phyloP scores from a whole-genome alignment of 2,113 vertebrate species.

The Bostrychus sinensis region DNA sequence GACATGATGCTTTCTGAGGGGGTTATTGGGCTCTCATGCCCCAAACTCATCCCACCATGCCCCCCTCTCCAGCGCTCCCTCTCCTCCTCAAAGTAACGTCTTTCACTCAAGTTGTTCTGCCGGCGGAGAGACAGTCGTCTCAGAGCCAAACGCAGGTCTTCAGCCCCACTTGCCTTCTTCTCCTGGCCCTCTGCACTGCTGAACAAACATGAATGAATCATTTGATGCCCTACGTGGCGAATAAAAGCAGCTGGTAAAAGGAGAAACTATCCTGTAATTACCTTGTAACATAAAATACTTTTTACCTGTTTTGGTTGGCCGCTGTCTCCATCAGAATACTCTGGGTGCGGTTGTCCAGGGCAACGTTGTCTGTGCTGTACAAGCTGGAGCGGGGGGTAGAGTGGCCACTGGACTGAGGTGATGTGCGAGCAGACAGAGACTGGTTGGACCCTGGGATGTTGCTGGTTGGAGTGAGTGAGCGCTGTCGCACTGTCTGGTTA shows the following conservation, averaged over 20 bases:
- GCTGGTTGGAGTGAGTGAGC: conserved; percentile 86
- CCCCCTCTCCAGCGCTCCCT: conserved; percentile 86
- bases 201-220: not conserved
- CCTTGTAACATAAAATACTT: too few relatives aligned
- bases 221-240: not conserved
- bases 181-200: conserved; percentile 71
- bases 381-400: conserved; percentile 86
- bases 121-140: conserved; percentile 90
- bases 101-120: conserved; percentile 93
- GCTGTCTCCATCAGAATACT: conserved; percentile 89
- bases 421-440: conserved; percentile 86
- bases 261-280: too few relatives aligned
- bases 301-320: conserved; percentile 81
- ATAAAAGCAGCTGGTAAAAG: not conserved
- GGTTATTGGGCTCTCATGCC: conserved; percentile 80
- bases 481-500: conserved; percentile 90
- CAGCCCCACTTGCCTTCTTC: conserved; percentile 89
- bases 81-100: conserved; percentile 94
- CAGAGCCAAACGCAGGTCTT: conserved; percentile 91
- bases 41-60: conserved; percentile 76
- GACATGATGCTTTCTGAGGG: conserved; percentile 98
- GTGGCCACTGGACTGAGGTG: conserved; percentile 87
- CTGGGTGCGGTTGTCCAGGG: conserved; percentile 91
- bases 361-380: conserved; percentile 78
- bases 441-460: conserved; percentile 98